These are phyloP conservation scores for Serilophus lunatus DNA, from an alignment of 2,113 vertebrate genomes.

Conservation along the genomic window DNA sequence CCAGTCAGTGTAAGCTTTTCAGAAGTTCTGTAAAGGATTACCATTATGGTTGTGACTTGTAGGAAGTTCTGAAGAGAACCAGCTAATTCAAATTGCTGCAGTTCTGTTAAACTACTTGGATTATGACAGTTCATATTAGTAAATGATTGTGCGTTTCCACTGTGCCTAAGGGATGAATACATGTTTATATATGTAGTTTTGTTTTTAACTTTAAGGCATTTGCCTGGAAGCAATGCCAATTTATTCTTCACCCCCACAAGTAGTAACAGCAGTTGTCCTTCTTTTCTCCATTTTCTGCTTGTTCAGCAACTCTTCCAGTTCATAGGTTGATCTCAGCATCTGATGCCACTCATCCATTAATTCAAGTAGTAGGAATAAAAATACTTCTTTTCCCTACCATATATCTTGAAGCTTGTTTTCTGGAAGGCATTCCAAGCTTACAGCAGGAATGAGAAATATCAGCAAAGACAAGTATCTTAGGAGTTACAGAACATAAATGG, in stretches of 20 bases:
- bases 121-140: not conserved
- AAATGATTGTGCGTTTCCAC: not conserved
- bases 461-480: not conserved
- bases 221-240: not conserved
- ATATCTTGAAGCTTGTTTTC: not conserved
- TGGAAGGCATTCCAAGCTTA: not conserved
- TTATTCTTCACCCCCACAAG: not conserved
- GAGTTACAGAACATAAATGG: not conserved
- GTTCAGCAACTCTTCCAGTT: not conserved
- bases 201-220: not conserved
- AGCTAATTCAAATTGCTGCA: not conserved
- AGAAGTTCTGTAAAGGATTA: not conserved
- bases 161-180: not conserved
- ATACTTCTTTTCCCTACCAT: not conserved
- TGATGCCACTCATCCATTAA: not conserved
- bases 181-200: not conserved
- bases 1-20: not conserved
- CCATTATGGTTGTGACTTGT: not conserved
- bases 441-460: not conserved
- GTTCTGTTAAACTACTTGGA: not conserved
- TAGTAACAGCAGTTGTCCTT: not conserved
- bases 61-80: not conserved
- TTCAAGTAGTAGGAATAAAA: not conserved
- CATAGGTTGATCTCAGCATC: not conserved
- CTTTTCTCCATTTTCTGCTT: not conserved